Conservation (phyloP, 2,888 invertebrate genomes). For the Physocephala rufipes region DNA sequence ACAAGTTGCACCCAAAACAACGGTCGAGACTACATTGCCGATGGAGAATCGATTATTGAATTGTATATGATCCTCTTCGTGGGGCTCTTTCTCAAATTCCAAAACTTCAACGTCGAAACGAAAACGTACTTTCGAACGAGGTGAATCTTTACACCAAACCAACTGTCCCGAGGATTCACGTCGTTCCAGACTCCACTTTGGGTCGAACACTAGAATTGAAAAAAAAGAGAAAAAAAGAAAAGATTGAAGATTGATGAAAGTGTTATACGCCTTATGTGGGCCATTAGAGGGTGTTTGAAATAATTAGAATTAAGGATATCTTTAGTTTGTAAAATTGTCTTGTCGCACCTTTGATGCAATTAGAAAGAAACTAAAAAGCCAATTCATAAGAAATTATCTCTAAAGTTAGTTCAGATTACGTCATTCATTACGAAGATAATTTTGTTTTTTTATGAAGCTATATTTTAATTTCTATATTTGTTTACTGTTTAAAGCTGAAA, state of each 20-base stretch:
- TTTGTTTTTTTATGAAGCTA: too few relatives aligned
- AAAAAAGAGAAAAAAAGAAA: background rate
- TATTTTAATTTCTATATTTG: too few relatives aligned
- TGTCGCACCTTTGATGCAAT: too few relatives aligned
- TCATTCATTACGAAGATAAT: too few relatives aligned
- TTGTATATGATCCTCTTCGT: slow-evolving; percentile 59
- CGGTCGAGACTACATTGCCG: slow-evolving; percentile 56
- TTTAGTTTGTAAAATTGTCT: too few relatives aligned
- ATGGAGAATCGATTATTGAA: slow-evolving; percentile 51
- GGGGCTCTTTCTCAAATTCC: slow-evolving; percentile 65
- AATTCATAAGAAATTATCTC: too few relatives aligned
- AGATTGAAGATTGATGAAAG: background rate
- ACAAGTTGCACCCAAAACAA: slow-evolving; percentile 62
- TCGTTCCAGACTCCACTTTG: slow-evolving; percentile 66
- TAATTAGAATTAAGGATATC: too few relatives aligned
- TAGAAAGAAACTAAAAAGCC: too few relatives aligned
- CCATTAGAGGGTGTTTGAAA: too few relatives aligned
- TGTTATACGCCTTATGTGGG: background rate
- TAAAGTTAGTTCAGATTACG: too few relatives aligned
- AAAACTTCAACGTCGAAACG: slow-evolving; percentile 66
- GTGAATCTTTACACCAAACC: slow-evolving; percentile 66
- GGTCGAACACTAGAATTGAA: slow-evolving; percentile 57
- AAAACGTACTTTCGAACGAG: slow-evolving; percentile 65
- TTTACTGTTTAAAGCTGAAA: too few relatives aligned
- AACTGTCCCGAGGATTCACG: slow-evolving; percentile 65